Conservation (phyloP, 2,797 vertebrate genomes). For the Notamacropus eugenii region DNA sequence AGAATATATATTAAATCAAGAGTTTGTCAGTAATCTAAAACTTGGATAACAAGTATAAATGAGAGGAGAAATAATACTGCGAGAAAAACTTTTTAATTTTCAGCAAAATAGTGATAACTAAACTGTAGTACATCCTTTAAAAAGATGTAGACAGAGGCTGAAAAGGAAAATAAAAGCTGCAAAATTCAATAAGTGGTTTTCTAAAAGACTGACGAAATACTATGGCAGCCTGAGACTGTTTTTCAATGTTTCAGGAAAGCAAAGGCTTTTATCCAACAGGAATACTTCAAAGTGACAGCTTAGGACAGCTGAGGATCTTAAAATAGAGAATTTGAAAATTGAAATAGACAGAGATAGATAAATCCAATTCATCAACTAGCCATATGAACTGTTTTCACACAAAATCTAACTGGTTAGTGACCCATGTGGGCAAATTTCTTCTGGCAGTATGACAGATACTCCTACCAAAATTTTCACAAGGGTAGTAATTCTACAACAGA, state of each 20-base stretch:
- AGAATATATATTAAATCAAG: not conserved
- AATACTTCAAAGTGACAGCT: constrained; percentile 73
- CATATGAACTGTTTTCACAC: constrained; percentile 81
- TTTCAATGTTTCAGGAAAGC: constrained; percentile 78
- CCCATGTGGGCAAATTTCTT: constrained; percentile 81
- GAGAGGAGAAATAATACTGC: not conserved
- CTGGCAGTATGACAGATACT: constrained; percentile 82
- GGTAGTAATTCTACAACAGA: not conserved
- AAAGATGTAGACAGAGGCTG: not conserved
- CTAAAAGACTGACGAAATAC: constrained; percentile 66
- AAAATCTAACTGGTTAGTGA: constrained; percentile 82
- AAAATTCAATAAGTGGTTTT: constrained; percentile 75
- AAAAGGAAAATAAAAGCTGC: not conserved
- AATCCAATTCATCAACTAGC: constrained; percentile 82
- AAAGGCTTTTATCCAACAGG: constrained; percentile 74
- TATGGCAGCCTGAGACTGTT: constrained; percentile 75
- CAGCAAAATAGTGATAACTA: not conserved
- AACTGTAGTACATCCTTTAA: not conserved
- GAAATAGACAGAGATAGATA: constrained; percentile 79
- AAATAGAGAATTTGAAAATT: constrained; percentile 78
- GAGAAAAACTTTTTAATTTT: not conserved
- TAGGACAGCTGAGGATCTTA: constrained; percentile 73
- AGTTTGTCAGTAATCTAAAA: not conserved
- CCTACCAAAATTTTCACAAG: constrained; percentile 63
- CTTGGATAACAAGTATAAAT: not conserved